These are phyloP conservation scores for Meda fulgida DNA, from an alignment of 2,797 vertebrate species.

Conservation along the genomic window DNA sequence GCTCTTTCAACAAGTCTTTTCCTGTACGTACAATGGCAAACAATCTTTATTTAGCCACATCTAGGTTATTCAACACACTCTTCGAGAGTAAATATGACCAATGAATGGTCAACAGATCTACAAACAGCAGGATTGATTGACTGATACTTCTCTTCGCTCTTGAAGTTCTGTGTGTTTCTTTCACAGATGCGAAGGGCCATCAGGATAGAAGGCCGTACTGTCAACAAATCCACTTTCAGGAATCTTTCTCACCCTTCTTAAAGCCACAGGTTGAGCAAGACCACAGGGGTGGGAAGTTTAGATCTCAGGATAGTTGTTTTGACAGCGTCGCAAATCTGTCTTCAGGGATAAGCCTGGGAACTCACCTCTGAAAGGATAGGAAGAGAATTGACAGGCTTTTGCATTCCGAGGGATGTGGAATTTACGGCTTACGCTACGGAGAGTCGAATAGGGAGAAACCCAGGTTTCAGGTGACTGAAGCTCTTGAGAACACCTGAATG, in stretches of 20 bases:
- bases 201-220: not conserved
- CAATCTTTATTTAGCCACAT: constrained; percentile 47
- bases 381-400: constrained; percentile 72
- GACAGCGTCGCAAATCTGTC: constrained; percentile 69
- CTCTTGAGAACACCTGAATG: constrained; percentile 66
- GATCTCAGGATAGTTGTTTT: constrained; percentile 65
- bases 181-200: constrained; percentile 3
- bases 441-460: no score
- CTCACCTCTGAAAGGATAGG: constrained; percentile 67
- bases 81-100: constrained; percentile 58
- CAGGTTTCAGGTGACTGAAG: constrained; percentile 74
- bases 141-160: constrained; percentile 43
- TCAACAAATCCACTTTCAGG: constrained; percentile 21
- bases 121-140: constrained; percentile 29
- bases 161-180: constrained; percentile 40
- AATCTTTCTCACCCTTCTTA: constrained; percentile 32
- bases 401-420: constrained; percentile 73
- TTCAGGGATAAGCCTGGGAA: constrained; percentile 66
- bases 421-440: constrained; percentile 68
- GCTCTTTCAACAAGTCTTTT: constrained; percentile 56
- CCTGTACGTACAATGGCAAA: constrained; percentile 56
- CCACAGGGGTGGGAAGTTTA: constrained; percentile 51
- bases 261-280: constrained; percentile 60
- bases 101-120: constrained; percentile 24
- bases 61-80: constrained; percentile 47